Evolutionary conservation across 2,888 invertebrate species (phyloP).

Genomic region (Eueremaeus valkanovi): DNA sequence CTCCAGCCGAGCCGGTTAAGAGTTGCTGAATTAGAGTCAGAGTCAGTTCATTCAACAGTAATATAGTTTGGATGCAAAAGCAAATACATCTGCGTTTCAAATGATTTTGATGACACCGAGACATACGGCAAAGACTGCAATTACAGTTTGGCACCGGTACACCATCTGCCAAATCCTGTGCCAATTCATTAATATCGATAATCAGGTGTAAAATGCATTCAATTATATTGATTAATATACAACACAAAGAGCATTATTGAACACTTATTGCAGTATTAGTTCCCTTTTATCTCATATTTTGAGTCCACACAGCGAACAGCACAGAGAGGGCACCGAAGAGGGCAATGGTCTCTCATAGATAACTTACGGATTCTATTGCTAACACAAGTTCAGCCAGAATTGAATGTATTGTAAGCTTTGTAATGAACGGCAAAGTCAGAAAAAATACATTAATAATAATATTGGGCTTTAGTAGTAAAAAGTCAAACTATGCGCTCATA

Average conservation of each 20-base stretch:
- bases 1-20: constrained; percentile 19
- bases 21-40: constrained; percentile 1
- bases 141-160: background rate
- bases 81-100: constrained; percentile 17
- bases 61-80: background rate
- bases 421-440: too few relatives aligned
- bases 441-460: too few relatives aligned
- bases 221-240: background rate
- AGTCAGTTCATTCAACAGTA: background rate
- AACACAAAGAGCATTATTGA: background rate
- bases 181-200: background rate
- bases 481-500: too few relatives aligned
- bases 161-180: constrained; percentile 8
- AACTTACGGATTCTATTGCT: background rate
- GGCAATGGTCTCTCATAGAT: constrained; percentile 8
- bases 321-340: background rate
- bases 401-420: too few relatives aligned
- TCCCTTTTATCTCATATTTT: too few relatives aligned
- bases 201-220: constrained; percentile 11
- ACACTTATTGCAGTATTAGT: background rate
- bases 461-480: too few relatives aligned
- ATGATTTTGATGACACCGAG: constrained; percentile 10
- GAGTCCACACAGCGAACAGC: too few relatives aligned
- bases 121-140: background rate
- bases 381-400: background rate